phyloP scores from a whole-genome alignment of 2,113 vertebrate species.

The Bubalus kerabau region DNA sequence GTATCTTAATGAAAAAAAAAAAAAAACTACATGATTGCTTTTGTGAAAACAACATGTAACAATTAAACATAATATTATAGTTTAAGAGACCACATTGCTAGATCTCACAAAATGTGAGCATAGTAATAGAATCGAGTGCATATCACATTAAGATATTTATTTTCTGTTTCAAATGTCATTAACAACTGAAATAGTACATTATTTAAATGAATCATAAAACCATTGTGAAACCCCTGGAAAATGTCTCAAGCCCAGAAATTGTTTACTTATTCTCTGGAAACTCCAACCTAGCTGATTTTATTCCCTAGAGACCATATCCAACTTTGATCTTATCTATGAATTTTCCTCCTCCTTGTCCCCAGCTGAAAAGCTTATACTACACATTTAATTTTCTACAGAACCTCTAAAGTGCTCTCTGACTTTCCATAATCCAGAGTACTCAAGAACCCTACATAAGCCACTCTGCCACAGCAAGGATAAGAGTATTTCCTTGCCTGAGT shows the following conservation, averaged over 20 bases:
- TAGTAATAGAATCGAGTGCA: not conserved
- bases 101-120: not conserved
- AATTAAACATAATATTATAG: not conserved
- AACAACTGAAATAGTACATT: not conserved
- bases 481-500: not conserved
- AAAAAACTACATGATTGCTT: not conserved
- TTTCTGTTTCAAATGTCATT: not conserved
- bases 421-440: not conserved
- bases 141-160: not conserved
- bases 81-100: not conserved
- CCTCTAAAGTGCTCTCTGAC: not conserved
- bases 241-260: not conserved
- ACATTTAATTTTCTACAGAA: not conserved
- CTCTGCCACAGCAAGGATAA: not conserved
- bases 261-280: not conserved
- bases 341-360: not conserved
- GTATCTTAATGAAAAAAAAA: not conserved
- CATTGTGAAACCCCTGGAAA: not conserved
- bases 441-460: not conserved
- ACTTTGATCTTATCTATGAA: not conserved
- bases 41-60: not conserved
- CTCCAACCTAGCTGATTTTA: not conserved
- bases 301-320: not conserved
- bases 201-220: not conserved
- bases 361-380: fast-evolving